Percentiles rank a stretch among this genome's conserved stretches.
Evolutionary conservation across 2,888 invertebrate species (phyloP).

Genomic region (Ophonus ardosiacus): DNA sequence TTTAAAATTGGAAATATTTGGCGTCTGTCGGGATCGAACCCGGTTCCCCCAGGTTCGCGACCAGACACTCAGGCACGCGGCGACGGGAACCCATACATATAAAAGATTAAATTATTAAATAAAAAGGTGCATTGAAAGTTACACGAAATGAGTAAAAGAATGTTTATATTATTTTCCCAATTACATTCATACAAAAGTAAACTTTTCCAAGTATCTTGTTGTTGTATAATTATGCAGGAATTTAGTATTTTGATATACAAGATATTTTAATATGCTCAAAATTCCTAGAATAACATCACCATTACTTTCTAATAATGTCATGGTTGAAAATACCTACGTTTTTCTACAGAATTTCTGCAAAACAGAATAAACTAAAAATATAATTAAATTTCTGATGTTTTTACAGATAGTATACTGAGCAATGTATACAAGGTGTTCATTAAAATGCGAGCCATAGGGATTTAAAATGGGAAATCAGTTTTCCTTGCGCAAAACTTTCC

Average conservation of each 20-base stretch:
- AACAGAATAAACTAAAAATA: not conserved
- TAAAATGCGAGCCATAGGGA: too few relatives aligned
- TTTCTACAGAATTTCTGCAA: not conserved
- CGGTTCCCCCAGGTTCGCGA: too few relatives aligned
- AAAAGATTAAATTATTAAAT: too few relatives aligned
- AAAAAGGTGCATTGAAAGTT: not conserved
- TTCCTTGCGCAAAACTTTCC: too few relatives aligned
- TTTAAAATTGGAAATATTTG: too few relatives aligned
- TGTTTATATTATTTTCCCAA: not conserved
- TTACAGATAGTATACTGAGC: too few relatives aligned
- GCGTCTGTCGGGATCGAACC: too few relatives aligned
- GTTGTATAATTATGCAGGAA: conserved; percentile 20
- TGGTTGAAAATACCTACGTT: conserved; percentile 18
- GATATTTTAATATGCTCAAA: conserved; percentile 18
- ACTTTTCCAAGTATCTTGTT: conserved; percentile 5
- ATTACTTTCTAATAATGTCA: conserved; percentile 40
- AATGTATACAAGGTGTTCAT: too few relatives aligned
- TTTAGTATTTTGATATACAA: conserved; percentile 18
- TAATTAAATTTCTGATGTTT: too few relatives aligned
- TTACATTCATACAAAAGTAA: conserved; percentile 13
- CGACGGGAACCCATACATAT: too few relatives aligned
- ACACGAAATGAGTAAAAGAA: not conserved
- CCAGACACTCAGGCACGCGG: too few relatives aligned
- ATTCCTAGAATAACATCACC: conserved; percentile 27
- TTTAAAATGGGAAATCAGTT: too few relatives aligned